Evolutionary conservation across 2,888 invertebrate species (phyloP), one percentile per base, ranked within the genome.

Genomic region (Acleris sparsana): DNA sequence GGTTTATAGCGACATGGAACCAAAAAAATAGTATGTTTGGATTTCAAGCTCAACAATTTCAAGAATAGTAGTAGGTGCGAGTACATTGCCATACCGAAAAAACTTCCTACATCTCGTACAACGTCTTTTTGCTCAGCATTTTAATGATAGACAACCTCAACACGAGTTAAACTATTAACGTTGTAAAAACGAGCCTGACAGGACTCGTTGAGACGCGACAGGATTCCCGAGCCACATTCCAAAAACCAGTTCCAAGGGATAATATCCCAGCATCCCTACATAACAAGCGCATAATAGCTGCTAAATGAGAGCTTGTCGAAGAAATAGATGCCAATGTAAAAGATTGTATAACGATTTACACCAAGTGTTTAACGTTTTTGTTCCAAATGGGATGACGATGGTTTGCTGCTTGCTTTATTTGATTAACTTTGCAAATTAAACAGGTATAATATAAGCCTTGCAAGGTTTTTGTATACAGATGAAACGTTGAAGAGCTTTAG

Each of bases 211-310:
- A 4, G 49, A 29, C 51, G 3, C 5, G 53, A 51, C 49, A 49
- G 49, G 62, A 56, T 56, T 22, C 22, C n/a, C 16, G 22, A 51
- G 29, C 57, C 44, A 52, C 63, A 63, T 63, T 63, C 56, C 63
- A 52, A 29, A 57, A 62, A 63, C 62, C 5, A 25, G 62, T 63
- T 49, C 11, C 25, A 25, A 43, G 13, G 33, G 33, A 13, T 44
- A 39, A 33, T 53, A 49, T 46, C 46, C 46, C 46, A 2, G 46
- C 9, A 9, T 48, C 48, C 49, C 20, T 20, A 17, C 48, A 17
- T 9, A 17, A 48, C 49, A 5, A 20, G 62, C 25, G 51, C 17
- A 20, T 63, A 63, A 63, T 63, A 51, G 55, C 39, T 11, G 39
- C 48, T 62, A 62, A 62, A 62, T 39, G 62, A 62, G 53, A 48